Percentiles rank a stretch among this genome's conserved stretches.
These are phyloP conservation scores for Sebastiscus albofasciatus DNA, from an alignment of 2,797 vertebrate genomes.

Conservation along the genomic window DNA sequence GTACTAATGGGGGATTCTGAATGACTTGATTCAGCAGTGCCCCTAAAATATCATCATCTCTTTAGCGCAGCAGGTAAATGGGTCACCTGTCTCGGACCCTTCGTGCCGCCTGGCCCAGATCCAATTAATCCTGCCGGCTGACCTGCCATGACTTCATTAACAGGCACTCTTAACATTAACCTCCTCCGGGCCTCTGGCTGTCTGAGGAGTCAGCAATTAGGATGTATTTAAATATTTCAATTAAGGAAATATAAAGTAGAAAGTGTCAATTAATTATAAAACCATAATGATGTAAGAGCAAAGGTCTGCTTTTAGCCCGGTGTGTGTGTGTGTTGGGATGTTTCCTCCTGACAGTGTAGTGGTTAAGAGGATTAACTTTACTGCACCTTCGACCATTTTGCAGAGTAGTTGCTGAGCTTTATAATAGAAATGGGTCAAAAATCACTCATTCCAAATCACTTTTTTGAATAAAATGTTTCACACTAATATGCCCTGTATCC, in stretches of 20 bases:
- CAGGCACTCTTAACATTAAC: constrained; percentile 50
- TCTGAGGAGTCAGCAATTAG: constrained; percentile 42
- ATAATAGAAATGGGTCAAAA: neutral
- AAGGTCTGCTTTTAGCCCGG: constrained; percentile 12
- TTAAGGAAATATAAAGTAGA: constrained; percentile 21
- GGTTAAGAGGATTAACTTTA: constrained; percentile 67
- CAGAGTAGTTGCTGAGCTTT: constrained; percentile 28
- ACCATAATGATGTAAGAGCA: constrained; percentile 13
- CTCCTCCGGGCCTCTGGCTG: constrained; percentile 28
- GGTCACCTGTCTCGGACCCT: constrained; percentile 47
- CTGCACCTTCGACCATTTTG: constrained; percentile 43
- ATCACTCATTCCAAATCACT: neutral
- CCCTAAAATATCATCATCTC: constrained; percentile 22
- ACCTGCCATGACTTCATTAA: constrained; percentile 69
- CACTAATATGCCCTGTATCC: neutral
- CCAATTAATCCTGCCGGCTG: constrained; percentile 70
- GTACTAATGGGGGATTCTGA: constrained; percentile 5
- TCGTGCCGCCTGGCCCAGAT: constrained; percentile 47
- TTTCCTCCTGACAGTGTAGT: neutral
- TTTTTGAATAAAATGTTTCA: neutral
- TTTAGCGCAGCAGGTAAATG: constrained; percentile 29
- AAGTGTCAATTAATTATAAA: constrained; percentile 29
- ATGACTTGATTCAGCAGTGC: constrained; percentile 14
- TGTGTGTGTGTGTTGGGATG: neutral
- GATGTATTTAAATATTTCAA: constrained; percentile 43